These are phyloP conservation scores for Incurvaria masculella DNA, from an alignment of 2,888 invertebrate genomes.

Conservation along the genomic window DNA sequence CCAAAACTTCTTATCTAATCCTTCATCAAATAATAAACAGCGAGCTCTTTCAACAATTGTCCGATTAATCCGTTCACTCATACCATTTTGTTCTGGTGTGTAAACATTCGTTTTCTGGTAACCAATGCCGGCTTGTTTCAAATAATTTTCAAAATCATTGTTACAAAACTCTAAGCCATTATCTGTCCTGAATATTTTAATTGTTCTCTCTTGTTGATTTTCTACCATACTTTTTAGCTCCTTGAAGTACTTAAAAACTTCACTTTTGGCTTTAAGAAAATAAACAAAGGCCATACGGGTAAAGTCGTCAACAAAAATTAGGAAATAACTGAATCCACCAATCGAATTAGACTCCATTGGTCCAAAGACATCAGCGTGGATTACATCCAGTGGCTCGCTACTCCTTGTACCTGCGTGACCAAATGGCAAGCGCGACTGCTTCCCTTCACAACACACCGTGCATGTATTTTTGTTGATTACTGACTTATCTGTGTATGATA, in stretches of 20 bases:
- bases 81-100: slow-evolving; percentile 23
- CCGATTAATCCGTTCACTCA: slow-evolving; percentile 11
- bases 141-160: slow-evolving; percentile 15
- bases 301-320: slow-evolving; percentile 14
- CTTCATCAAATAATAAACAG: slow-evolving; percentile 15
- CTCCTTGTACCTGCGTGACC: slow-evolving; percentile 13
- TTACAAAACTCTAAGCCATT: slow-evolving; percentile 12
- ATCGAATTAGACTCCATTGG: slow-evolving; percentile 8
- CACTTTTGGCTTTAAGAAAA: slow-evolving; percentile 20
- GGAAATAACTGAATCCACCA: slow-evolving; percentile 6
- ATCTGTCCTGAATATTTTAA: slow-evolving; percentile 17
- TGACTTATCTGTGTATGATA: slow-evolving; percentile 1
- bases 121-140: slow-evolving; percentile 19
- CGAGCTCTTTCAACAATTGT: slow-evolving; percentile 13
- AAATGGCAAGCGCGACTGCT: slow-evolving; percentile 19
- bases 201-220: slow-evolving; percentile 19
- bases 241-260: slow-evolving; percentile 15
- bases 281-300: slow-evolving; percentile 20
- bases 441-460: slow-evolving; percentile 18
- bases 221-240: slow-evolving; percentile 21
- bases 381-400: slow-evolving; percentile 14
- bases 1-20: slow-evolving; percentile 12
- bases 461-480: no score
- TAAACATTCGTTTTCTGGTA: slow-evolving; percentile 21
- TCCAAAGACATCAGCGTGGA: slow-evolving; percentile 21